Evolutionary conservation across 2,113 vertebrate genomes (phyloP).

Genomic region (Lepisosteus oculatus): DNA sequence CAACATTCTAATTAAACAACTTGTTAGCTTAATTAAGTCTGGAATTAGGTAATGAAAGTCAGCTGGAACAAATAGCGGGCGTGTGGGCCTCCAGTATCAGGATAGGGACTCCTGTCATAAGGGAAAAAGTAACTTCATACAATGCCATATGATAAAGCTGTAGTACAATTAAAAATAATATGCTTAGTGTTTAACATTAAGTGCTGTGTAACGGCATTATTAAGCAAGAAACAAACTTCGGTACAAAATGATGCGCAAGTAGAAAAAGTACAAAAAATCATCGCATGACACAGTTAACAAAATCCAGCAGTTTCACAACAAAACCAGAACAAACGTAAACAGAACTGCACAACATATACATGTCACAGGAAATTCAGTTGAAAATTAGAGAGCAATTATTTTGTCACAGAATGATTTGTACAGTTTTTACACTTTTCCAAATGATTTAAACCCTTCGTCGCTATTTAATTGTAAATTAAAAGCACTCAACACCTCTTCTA

Average conservation of each 20-base stretch:
- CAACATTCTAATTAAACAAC: too few species aligned
- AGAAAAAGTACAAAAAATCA: neutral
- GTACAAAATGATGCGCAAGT: neutral
- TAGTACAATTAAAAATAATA: constrained; percentile 23
- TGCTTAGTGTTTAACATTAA: constrained; percentile 17
- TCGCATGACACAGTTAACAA: neutral
- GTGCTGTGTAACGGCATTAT: neutral
- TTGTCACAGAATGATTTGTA: too few species aligned
- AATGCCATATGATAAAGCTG: neutral
- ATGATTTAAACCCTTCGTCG: neutral
- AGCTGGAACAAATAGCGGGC: too few species aligned
- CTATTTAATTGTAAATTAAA: too few species aligned
- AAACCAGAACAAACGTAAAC: constrained; percentile 8
- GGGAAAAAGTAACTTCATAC: too few species aligned
- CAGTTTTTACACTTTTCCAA: constrained; percentile 4
- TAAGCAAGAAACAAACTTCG: neutral
- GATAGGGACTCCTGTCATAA: too few species aligned
- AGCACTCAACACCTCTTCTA: too few species aligned
- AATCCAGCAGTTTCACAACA: neutral
- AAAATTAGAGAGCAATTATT: neutral
- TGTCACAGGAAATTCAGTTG: neutral
- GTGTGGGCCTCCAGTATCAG: too few species aligned
- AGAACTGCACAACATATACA: neutral
- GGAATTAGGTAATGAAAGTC: too few species aligned
- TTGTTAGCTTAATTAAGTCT: too few species aligned